phyloP scores from a whole-genome alignment of 1,140 invertebrate genomes.

The Drosophila rufa region DNA sequence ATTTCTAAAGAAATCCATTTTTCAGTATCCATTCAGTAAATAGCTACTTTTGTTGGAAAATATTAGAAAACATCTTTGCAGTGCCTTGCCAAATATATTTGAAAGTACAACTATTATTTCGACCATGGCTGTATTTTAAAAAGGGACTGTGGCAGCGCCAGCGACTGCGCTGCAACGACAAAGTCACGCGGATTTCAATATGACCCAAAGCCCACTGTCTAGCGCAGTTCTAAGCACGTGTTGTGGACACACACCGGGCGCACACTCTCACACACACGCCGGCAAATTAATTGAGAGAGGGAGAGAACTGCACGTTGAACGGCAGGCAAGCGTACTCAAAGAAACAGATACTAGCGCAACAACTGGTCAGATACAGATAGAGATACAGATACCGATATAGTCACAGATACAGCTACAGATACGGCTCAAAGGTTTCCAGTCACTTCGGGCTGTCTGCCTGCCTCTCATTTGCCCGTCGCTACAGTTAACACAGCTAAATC shows the following conservation, averaged over 20 bases:
- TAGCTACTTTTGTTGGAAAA: neutral
- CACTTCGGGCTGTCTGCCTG: constrained; percentile 15
- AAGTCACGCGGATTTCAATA: constrained; percentile 85
- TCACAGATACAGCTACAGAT: constrained; percentile 5
- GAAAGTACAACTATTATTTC: neutral
- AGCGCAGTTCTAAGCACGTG: constrained; percentile 84
- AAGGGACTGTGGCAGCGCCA: constrained; percentile 27
- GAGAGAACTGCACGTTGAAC: constrained; percentile 64
- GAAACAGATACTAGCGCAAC: constrained; percentile 34
- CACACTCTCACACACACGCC: constrained; percentile 39
- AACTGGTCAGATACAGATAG: constrained; percentile 20
- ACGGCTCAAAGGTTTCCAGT: constrained; percentile 43
- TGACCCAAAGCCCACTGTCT: constrained; percentile 85
- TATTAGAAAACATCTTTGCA: neutral
- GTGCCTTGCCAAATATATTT: neutral
- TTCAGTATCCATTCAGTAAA: neutral
- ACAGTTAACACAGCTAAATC: constrained; percentile 7
- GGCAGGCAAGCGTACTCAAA: constrained; percentile 53
- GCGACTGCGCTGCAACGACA: constrained; percentile 43
- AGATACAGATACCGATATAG: constrained; percentile 20
- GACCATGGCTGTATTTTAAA: constrained; percentile 5
- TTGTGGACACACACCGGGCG: constrained; percentile 75
- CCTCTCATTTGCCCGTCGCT: constrained; percentile 13
- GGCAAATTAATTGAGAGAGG: constrained; percentile 35
- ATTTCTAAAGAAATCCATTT: too few species aligned